phyloP scores from a whole-genome alignment of 2,113 vertebrate genomes.

The Prunella fulvescens region DNA sequence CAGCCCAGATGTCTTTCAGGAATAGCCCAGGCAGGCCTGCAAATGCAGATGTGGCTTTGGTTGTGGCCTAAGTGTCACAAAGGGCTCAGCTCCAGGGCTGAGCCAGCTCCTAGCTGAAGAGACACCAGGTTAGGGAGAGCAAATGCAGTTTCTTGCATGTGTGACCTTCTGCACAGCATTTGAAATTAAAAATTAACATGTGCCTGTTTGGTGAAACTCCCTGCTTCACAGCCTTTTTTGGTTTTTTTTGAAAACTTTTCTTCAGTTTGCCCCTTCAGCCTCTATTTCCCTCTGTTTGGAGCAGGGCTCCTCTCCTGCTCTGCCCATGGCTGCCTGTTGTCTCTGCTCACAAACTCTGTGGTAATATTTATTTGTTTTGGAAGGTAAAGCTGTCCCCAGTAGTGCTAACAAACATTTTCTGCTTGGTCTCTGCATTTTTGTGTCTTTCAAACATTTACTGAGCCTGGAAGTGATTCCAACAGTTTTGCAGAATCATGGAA shows the following conservation, averaged over 20 bases:
- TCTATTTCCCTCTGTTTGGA: background rate
- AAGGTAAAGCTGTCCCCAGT: background rate
- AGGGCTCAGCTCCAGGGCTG: background rate
- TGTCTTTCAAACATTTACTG: background rate
- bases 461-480: background rate
- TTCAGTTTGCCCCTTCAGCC: background rate
- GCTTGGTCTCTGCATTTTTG: background rate
- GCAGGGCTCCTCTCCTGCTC: background rate
- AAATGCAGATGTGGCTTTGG: background rate
- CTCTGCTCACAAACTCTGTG: background rate
- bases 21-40: rapidly evolving
- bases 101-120: background rate
- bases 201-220: background rate
- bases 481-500: background rate
- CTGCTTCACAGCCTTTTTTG: background rate
- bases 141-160: background rate
- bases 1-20: background rate
- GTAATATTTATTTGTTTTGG: background rate
- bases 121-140: background rate
- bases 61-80: background rate
- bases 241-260: background rate
- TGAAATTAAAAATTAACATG: background rate
- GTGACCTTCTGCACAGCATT: background rate
- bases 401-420: background rate
- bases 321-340: background rate